A percentile compares a stretch with the other conserved stretches of the same genome.
Conservation (phyloP, 2,888 invertebrate genomes). For the Caenorhabditis sinica region DNA sequence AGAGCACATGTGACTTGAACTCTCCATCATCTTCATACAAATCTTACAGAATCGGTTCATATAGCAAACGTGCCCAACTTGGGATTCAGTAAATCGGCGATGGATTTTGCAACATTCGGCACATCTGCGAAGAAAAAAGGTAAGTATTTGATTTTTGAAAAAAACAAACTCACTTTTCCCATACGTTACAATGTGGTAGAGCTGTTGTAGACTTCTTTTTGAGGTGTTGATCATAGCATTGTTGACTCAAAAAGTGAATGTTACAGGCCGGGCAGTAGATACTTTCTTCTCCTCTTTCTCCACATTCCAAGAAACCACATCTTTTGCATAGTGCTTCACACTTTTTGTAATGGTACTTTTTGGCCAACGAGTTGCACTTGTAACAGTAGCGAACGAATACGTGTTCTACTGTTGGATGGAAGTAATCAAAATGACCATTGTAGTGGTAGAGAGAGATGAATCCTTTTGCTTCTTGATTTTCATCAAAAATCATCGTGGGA, state of each 20-base stretch:
- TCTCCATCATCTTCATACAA: background rate
- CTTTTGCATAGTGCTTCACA: background rate
- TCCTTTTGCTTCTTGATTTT: background rate
- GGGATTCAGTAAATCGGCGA: background rate
- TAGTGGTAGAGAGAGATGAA: background rate
- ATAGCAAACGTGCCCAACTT: background rate
- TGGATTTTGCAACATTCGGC: background rate
- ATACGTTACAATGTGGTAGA: background rate
- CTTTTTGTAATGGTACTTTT: background rate
- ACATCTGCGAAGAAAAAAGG: background rate
- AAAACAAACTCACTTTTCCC: background rate
- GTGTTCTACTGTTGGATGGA: background rate
- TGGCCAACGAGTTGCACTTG: background rate
- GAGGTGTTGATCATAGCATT: background rate
- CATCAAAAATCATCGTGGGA: background rate
- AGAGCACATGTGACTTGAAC: background rate
- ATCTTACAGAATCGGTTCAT: background rate
- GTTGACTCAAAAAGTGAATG: background rate
- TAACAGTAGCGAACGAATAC: background rate
- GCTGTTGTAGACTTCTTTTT: background rate
- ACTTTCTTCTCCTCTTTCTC: background rate
- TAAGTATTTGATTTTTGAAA: background rate
- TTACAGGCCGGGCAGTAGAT: background rate
- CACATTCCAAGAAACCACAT: constrained; percentile 1
- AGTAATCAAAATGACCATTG: background rate